Conservation (phyloP, 2,113 vertebrate species). For the Bostrychus sinensis region DNA sequence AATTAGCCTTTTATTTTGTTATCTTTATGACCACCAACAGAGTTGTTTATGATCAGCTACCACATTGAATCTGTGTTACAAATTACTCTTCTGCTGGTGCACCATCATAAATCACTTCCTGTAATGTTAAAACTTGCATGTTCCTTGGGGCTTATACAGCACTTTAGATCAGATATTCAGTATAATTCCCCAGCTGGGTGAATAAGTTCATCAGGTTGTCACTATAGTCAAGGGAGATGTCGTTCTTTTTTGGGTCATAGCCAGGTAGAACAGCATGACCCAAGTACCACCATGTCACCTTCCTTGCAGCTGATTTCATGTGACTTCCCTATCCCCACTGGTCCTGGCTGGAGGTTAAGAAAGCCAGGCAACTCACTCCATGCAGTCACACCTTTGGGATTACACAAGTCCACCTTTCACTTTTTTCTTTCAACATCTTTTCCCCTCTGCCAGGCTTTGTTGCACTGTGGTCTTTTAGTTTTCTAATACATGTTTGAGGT, state of each 20-base stretch:
- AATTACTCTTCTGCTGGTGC: too few species aligned
- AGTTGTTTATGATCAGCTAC: background rate
- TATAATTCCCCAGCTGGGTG: background rate
- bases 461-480: constrained; percentile 18
- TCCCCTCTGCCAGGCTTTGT: background rate
- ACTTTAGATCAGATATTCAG: background rate
- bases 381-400: constrained; percentile 66
- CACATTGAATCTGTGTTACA: background rate
- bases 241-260: background rate
- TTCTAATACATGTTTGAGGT: constrained; percentile 36
- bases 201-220: background rate
- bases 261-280: constrained; percentile 6
- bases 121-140: background rate
- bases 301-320: constrained; percentile 39
- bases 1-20: too few species aligned
- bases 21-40: too few species aligned
- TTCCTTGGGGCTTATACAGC: background rate
- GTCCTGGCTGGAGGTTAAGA: constrained; percentile 43
- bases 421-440: constrained; percentile 9
- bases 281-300: constrained; percentile 35
- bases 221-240: background rate
- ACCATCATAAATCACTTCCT: background rate
- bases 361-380: constrained; percentile 42
- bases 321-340: constrained; percentile 34
- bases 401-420: constrained; percentile 53